Percentiles rank a stretch among this genome's conserved stretches.
Conservation (phyloP, 2,113 vertebrate genomes). For the Eolophus roseicapilla region DNA sequence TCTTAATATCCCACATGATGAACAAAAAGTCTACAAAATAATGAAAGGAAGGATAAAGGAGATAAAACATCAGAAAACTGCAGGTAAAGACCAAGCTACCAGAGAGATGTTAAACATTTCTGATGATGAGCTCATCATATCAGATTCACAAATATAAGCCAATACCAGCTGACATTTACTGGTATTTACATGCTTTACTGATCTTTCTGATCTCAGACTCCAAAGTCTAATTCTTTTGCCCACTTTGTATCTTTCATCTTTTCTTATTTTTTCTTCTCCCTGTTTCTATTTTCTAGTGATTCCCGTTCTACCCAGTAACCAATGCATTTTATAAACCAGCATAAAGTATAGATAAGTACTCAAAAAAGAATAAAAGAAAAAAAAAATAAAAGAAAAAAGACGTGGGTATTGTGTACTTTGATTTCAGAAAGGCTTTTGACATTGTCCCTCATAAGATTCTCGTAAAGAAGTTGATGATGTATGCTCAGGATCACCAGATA, state of each 20-base stretch:
- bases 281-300: not conserved
- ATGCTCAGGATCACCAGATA: accelerated
- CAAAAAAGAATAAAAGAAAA: not conserved
- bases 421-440: not conserved
- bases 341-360: not conserved
- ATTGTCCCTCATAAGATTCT: not conserved
- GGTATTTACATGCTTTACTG: constrained; percentile 28
- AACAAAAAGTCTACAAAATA: not conserved
- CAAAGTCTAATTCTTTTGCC: not conserved
- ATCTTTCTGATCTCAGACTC: not conserved
- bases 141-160: not conserved
- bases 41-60: not conserved
- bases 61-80: not conserved
- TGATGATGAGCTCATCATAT: not conserved
- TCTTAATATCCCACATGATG: not conserved
- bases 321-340: not conserved
- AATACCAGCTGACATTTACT: constrained; percentile 38
- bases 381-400: too few species aligned
- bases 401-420: not conserved
- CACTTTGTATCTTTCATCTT: not conserved
- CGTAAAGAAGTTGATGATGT: not conserved
- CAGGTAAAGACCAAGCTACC: not conserved
- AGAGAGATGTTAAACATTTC: not conserved
- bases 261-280: not conserved
- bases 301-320: not conserved